A percentile compares a stretch with the other conserved stretches of the same genome.
These are phyloP conservation scores for Paramuricea clavata DNA, from an alignment of 92 coral and sea anemone genomes.

Conservation along the genomic window DNA sequence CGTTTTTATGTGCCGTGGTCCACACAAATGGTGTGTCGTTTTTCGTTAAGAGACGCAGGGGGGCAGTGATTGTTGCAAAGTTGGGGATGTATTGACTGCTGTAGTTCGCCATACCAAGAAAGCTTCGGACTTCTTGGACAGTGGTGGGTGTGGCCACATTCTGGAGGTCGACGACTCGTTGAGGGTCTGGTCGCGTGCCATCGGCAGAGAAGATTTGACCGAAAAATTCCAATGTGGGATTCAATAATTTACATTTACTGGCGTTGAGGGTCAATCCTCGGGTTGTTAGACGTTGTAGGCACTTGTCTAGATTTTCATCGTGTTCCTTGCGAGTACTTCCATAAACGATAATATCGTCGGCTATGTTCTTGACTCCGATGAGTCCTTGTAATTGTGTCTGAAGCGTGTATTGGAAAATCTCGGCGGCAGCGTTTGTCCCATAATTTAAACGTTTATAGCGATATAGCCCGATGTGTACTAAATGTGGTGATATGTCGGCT, in stretches of 20 bases:
- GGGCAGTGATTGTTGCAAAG: not conserved
- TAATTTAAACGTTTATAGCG: too few species aligned
- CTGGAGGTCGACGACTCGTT: not conserved
- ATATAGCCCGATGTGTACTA: too few species aligned
- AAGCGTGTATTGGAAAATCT: too few species aligned
- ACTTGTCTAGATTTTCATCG: too few species aligned
- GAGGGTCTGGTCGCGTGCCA: constrained; percentile 1
- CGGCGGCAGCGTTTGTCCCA: too few species aligned
- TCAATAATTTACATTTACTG: not conserved
- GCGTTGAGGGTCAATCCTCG: not conserved
- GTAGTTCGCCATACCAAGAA: constrained; percentile 12
- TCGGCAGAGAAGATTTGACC: not conserved
- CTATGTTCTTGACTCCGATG: too few species aligned
- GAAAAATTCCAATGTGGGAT: not conserved
- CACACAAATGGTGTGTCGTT: not conserved
- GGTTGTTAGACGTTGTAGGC: too few species aligned
- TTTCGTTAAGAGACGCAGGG: not conserved
- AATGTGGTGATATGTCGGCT: too few species aligned
- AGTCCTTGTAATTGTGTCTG: too few species aligned
- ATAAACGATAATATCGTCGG: too few species aligned
- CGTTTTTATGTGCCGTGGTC: not conserved
- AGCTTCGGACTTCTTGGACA: not conserved
- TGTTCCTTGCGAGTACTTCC: too few species aligned
- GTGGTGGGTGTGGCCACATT: not conserved
- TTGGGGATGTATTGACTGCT: not conserved